phyloP scores from a whole-genome alignment of 1,140 invertebrate genomes.

The Acromyrmex charruanus region DNA sequence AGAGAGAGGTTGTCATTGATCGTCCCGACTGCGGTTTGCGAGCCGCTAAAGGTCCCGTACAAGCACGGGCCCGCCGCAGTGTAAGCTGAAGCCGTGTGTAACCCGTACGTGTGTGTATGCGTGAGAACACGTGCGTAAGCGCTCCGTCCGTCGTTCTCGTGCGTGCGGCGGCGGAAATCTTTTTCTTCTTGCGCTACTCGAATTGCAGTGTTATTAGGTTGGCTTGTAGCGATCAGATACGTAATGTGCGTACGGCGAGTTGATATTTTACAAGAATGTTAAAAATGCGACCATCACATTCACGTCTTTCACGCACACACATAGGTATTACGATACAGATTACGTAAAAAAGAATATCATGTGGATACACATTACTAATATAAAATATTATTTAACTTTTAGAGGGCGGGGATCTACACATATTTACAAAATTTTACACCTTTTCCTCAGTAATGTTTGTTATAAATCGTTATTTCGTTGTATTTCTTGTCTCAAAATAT shows the following conservation, averaged over 20 bases:
- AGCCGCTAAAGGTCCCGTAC: conserved; percentile 86
- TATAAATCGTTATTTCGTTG: too few species aligned
- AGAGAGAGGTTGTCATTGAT: conserved; percentile 85
- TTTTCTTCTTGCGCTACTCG: conserved; percentile 46
- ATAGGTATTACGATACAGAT: background rate
- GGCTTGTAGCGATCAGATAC: conserved; percentile 24
- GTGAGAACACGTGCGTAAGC: conserved; percentile 50
- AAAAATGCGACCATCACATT: conserved; percentile 8
- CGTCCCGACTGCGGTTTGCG: conserved; percentile 84
- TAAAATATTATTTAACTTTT: background rate
- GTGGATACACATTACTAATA: background rate
- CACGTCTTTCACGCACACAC: background rate
- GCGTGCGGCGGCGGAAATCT: conserved; percentile 47
- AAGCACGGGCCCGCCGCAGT: conserved; percentile 82
- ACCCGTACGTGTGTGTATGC: conserved; percentile 38
- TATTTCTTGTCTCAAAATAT: too few species aligned
- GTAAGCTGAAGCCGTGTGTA: conserved; percentile 72
- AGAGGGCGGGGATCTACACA: too few species aligned
- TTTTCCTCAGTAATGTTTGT: too few species aligned
- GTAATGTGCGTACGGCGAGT: conserved; percentile 12
- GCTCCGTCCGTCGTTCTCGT: conserved; percentile 38
- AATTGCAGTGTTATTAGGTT: conserved; percentile 57
- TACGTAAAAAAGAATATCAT: background rate
- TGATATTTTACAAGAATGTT: conserved; percentile 35
- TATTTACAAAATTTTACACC: too few species aligned